Conservation (phyloP, 2,113 vertebrate species). For the Atractosteus spatula region DNA sequence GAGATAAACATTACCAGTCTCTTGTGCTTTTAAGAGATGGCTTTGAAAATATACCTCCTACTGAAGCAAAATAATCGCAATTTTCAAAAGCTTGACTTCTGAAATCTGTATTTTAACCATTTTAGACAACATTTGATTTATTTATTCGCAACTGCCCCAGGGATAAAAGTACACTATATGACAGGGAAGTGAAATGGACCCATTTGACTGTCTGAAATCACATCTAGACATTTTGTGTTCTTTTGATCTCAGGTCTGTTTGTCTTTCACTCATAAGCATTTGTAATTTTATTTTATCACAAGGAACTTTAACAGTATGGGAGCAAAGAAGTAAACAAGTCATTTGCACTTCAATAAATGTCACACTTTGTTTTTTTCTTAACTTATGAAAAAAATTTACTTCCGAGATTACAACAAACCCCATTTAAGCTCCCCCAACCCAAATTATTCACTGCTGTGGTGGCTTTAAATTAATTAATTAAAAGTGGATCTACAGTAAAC, state of each 20-base stretch:
- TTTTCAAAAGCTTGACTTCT: background rate
- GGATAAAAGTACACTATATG: background rate
- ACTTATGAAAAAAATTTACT: constrained; percentile 1
- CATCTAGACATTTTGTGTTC: background rate
- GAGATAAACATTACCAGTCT: no score
- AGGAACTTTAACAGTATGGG: background rate
- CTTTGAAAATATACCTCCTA: background rate
- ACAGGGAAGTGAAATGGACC: constrained; percentile 7
- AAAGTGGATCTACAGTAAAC: no score
- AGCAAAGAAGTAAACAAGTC: constrained; percentile 2
- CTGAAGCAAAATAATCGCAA: background rate
- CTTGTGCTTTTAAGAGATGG: no score
- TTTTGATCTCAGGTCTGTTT: constrained; percentile 4
- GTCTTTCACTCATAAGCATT: constrained; percentile 4
- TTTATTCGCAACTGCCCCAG: background rate
- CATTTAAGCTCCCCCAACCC: no score
- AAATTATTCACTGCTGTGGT: no score
- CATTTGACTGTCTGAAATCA: background rate
- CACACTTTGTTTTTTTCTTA: background rate
- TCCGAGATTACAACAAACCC: background rate
- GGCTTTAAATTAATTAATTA: no score
- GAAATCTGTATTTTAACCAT: background rate
- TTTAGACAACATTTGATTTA: background rate
- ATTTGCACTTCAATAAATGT: constrained; percentile 6
- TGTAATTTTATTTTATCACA: constrained; percentile 10